These are phyloP conservation scores for Notodonta dromedarius DNA, from an alignment of 2,888 invertebrate genomes.

Conservation along the genomic window DNA sequence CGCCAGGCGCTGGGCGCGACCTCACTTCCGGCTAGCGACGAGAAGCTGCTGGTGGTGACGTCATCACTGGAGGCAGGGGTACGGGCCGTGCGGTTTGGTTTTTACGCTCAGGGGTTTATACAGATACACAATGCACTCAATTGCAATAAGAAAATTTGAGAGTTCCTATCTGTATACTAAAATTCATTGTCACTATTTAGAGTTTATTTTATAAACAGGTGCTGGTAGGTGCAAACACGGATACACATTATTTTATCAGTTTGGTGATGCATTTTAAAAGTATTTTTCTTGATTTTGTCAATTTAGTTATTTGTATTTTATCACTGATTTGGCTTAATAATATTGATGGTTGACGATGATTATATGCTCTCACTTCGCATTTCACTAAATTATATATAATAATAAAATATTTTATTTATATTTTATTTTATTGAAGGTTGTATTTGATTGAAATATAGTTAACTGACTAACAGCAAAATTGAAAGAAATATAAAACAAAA, in stretches of 20 bases:
- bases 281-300: not conserved
- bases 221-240: slow-evolving; percentile 12
- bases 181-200: slow-evolving; percentile 22
- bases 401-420: too few relatives aligned
- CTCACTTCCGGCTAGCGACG: slow-evolving; percentile 69
- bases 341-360: too few relatives aligned
- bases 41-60: slow-evolving; percentile 74
- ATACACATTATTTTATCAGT: not conserved
- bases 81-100: slow-evolving; percentile 68
- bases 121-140: slow-evolving; percentile 74
- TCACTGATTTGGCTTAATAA: too few relatives aligned
- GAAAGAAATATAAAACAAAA: too few relatives aligned
- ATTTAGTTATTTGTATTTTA: not conserved
- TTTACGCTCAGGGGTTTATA: slow-evolving; percentile 68
- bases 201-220: slow-evolving; percentile 14
- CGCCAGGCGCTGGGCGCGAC: slow-evolving; percentile 74
- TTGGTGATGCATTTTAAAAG: slow-evolving; percentile 1
- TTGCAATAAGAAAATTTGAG: slow-evolving; percentile 49
- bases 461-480: too few relatives aligned
- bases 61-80: slow-evolving; percentile 75
- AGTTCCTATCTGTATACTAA: slow-evolving; percentile 32
- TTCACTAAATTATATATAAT: too few relatives aligned
- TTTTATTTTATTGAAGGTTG: too few relatives aligned
- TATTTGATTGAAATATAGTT: too few relatives aligned
- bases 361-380: too few relatives aligned